Percentiles rank a stretch among this genome's conserved stretches.
phyloP scores from a whole-genome alignment of 1,140 invertebrate genomes.

The Protaetia brevitarsis region DNA sequence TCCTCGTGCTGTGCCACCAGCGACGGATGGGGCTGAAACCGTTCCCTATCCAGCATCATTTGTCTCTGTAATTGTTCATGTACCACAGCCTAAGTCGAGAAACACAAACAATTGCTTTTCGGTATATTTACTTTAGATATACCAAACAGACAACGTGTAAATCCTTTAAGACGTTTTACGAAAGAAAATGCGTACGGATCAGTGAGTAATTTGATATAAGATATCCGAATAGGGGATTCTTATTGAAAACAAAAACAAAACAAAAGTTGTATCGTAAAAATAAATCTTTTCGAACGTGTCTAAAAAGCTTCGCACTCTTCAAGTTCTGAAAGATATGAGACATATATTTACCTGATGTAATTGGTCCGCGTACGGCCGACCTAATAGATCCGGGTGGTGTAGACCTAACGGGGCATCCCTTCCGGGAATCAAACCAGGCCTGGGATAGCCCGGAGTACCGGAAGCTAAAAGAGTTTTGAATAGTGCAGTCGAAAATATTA shows the following conservation, averaged over 20 bases:
- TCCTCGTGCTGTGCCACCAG: slow-evolving; percentile 69
- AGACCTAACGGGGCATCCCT: slow-evolving; percentile 58
- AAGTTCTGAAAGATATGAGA: background rate
- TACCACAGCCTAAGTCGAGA: slow-evolving; percentile 57
- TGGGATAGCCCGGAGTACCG: slow-evolving; percentile 60
- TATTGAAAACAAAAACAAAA: too few species aligned
- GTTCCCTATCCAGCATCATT: slow-evolving; percentile 76
- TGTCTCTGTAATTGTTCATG: slow-evolving; percentile 85
- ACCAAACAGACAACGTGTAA: slow-evolving; percentile 18
- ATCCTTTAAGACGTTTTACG: background rate
- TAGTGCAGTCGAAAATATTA: background rate
- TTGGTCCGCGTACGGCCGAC: slow-evolving; percentile 78
- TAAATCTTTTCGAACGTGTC: background rate
- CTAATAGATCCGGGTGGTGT: slow-evolving; percentile 73
- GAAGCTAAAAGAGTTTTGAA: slow-evolving; percentile 44
- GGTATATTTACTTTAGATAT: slow-evolving; percentile 15
- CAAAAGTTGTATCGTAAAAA: background rate
- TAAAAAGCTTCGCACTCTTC: background rate
- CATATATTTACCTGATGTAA: slow-evolving; percentile 63
- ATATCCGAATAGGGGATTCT: too few species aligned
- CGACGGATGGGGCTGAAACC: slow-evolving; percentile 64
- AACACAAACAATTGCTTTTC: slow-evolving; percentile 20
- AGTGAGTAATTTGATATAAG: too few species aligned
- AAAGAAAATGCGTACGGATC: background rate
- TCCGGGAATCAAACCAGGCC: slow-evolving; percentile 58